Percentiles rank a stretch among this genome's conserved stretches.
Evolutionary conservation across 2,797 vertebrate species (phyloP).

Genomic region (Coracias cyanogaster): DNA sequence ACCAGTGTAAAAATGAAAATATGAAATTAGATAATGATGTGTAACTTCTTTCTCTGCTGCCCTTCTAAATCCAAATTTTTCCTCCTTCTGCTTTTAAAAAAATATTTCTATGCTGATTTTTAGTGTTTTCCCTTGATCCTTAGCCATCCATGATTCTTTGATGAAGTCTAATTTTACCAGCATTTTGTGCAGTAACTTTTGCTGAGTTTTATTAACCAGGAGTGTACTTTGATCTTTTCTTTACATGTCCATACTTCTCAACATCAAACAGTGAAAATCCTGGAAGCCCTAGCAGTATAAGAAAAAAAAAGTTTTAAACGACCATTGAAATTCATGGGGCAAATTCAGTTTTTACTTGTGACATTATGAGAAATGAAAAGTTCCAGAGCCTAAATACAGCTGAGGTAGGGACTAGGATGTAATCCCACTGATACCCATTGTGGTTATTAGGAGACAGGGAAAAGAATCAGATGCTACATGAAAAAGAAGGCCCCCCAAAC

Average conservation of each 20-base stretch:
- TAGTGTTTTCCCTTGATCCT: conserved; percentile 19
- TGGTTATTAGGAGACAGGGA: not conserved
- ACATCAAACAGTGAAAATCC: conserved; percentile 59
- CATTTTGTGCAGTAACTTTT: conserved; percentile 59
- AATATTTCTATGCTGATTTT: conserved; percentile 15
- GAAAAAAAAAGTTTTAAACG: not conserved
- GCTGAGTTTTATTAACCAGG: conserved; percentile 51
- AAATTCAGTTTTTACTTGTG: not conserved
- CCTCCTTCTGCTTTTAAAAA: not conserved
- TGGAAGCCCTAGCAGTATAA: not conserved
- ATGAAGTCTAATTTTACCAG: conserved; percentile 51
- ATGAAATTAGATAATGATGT: not conserved
- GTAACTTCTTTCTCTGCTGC: not conserved
- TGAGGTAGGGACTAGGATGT: not conserved
- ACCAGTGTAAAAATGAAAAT: not conserved
- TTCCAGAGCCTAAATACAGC: not conserved
- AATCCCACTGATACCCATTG: not conserved
- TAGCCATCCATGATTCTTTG: conserved; percentile 22
- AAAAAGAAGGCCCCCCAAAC: not conserved
- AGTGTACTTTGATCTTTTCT: conserved; percentile 63
- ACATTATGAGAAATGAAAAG: not conserved
- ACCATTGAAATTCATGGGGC: conserved; percentile 27
- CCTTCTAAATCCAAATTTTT: not conserved
- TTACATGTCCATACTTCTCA: conserved; percentile 30
- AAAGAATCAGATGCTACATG: not conserved